Evolutionary conservation across 2,797 vertebrate genomes (phyloP).

Genomic region (Octomys mimax): DNA sequence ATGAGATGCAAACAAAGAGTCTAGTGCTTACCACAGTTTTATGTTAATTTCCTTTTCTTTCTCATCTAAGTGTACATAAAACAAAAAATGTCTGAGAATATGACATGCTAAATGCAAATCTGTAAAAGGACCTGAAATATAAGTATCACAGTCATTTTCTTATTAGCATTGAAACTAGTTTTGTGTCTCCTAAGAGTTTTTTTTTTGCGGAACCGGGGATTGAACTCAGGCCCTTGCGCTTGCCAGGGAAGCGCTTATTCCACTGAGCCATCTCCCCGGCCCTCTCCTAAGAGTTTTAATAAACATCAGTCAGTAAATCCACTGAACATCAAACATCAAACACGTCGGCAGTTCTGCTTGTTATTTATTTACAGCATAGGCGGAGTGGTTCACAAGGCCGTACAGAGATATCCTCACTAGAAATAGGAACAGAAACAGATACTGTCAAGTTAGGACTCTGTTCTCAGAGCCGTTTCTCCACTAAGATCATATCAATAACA

Average conservation of each 20-base stretch:
- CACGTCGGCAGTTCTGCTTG: background rate
- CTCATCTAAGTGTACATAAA: slow-evolving; percentile 52
- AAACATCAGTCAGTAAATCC: slow-evolving; percentile 8
- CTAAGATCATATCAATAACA: slow-evolving; percentile 35
- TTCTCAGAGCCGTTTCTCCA: slow-evolving; percentile 33
- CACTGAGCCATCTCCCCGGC: no score
- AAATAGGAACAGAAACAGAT: slow-evolving; percentile 41
- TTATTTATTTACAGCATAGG: slow-evolving; percentile 8
- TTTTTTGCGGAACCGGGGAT: no score
- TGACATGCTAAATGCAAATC: slow-evolving; percentile 19
- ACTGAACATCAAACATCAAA: slow-evolving; percentile 14
- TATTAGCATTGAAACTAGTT: slow-evolving; percentile 24
- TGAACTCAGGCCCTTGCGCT: no score
- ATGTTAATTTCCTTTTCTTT: slow-evolving; percentile 15
- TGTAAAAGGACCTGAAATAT: slow-evolving; percentile 39
- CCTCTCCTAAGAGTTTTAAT: slow-evolving; percentile 33
- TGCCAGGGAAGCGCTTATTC: no score
- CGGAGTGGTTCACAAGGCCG: background rate
- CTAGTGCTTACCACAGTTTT: slow-evolving; percentile 20
- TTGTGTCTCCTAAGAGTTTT: slow-evolving; percentile 37
- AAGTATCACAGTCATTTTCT: slow-evolving; percentile 37
- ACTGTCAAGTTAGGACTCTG: slow-evolving; percentile 4
- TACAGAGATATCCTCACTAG: slow-evolving; percentile 24
- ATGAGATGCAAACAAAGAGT: slow-evolving; percentile 12
- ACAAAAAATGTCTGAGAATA: slow-evolving; percentile 1